A percentile compares a stretch with the other conserved stretches of the same genome.
These are phyloP conservation scores for Monochamus saltuarius DNA, from an alignment of 1,140 invertebrate species.

Conservation along the genomic window DNA sequence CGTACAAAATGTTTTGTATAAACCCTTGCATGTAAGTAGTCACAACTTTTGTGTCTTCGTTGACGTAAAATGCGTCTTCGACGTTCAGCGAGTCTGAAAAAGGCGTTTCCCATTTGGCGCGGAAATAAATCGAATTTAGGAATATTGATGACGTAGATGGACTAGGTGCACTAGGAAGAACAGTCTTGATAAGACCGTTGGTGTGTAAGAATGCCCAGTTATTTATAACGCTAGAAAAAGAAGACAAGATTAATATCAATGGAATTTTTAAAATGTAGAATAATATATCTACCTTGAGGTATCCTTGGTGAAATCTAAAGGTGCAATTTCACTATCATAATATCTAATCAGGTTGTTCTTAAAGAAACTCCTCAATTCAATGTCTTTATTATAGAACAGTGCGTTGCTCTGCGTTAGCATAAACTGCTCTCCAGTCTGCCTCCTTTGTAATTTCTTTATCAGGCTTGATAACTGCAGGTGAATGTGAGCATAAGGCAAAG, in stretches of 20 bases:
- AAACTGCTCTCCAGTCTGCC: conserved; percentile 18
- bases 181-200: conserved; percentile 58
- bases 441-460: conserved; percentile 21
- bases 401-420: conserved; percentile 56
- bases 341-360: conserved; percentile 46
- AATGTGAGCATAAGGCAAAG: conserved; percentile 22
- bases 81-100: conserved; percentile 62
- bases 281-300: conserved; percentile 11
- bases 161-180: conserved; percentile 41
- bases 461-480: conserved; percentile 36
- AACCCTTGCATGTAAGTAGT: conserved; percentile 36
- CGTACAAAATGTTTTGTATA: conserved; percentile 33
- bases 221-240: conserved; percentile 56
- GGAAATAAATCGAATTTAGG: conserved; percentile 74
- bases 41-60: conserved; percentile 17
- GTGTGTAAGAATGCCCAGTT: conserved; percentile 63
- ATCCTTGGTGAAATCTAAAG: conserved; percentile 56
- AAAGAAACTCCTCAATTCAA: conserved; percentile 53
- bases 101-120: conserved; percentile 64
- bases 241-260: background rate
- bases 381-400: conserved; percentile 56
- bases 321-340: conserved; percentile 50
- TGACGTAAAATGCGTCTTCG: conserved; percentile 55
- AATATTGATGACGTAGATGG: conserved; percentile 60
- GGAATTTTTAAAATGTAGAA: background rate